Evolutionary conservation across 64 coral and sea anemone genomes (phyloP), one percentile per base, ranked within the genome.

Genomic region (Stichodactyla mertensii): DNA sequence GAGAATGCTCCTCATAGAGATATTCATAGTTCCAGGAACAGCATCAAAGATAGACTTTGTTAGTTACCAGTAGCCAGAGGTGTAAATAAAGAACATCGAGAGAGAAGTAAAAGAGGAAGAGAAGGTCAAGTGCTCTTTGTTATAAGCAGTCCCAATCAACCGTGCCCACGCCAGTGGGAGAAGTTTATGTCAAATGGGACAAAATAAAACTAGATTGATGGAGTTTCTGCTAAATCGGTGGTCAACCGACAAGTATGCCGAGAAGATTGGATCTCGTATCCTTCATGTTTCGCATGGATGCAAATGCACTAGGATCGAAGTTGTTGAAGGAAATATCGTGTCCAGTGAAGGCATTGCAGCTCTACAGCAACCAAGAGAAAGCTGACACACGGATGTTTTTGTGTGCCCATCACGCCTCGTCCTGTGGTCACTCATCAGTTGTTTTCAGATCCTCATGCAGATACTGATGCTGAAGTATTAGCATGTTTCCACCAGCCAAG

Each of bases 1-100:
- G 6, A 87, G 70, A 13, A 13, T 91, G 74, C 55, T 91, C 27
- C 61, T 91, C 54, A 82, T 18, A 53, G 79, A 10, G 24, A 79
- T 91, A 52, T 23, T 91, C 55, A 62, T 28, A 82, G 84, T 64
- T 57, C 51, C 83, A 61, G 16, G 10, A 64, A 66, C 86, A 67
- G 89, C 89, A 78, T 80, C 71, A 61, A 91, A 83, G 79, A 81
- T 86, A 62, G 89, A 91, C 84, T 86, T 91, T 91, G 89, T 91
- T 59, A 56, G 26, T 60, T 84, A 86, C 88, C 88, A 89, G 57
- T 89, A 89, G 51, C 88, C 88, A 84, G 82, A 52, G 52, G n/a
- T 89, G 52, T 89, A 80, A 59, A 89, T 89, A 59, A 89, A 89
- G 61, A 84, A 59, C 67, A 53, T 64, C 52, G 88, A 89, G 61